Evolutionary conservation across 2,113 vertebrate genomes (phyloP).

Genomic region (Pachypanchax playfairii): DNA sequence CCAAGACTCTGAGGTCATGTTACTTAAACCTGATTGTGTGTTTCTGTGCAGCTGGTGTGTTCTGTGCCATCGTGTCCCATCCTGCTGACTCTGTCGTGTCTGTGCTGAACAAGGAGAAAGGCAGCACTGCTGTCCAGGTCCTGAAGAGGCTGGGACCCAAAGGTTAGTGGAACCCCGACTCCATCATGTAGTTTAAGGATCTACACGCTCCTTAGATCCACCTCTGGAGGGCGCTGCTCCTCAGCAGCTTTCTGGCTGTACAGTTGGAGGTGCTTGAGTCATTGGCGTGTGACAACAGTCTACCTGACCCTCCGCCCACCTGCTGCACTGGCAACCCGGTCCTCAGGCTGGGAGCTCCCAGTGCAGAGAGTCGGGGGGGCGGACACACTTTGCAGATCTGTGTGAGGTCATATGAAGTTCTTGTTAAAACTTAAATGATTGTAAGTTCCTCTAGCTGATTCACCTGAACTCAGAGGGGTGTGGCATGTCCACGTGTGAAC

Average conservation of each 20-base stretch:
- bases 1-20: background rate
- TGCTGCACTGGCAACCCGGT: slow-evolving; percentile 56
- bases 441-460: no score
- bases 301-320: slow-evolving; percentile 84
- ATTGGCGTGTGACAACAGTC: slow-evolving; percentile 94
- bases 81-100: slow-evolving; percentile 97
- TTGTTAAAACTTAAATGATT: no score
- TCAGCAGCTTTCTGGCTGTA: slow-evolving; percentile 91
- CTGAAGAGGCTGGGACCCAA: slow-evolving; percentile 89
- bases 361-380: slow-evolving; percentile 56
- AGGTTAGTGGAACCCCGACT: slow-evolving; percentile 77
- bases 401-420: slow-evolving; percentile 87
- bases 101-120: slow-evolving; percentile 95
- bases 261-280: slow-evolving; percentile 96
- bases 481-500: no score
- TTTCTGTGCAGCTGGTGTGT: slow-evolving; percentile 88
- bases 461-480: no score
- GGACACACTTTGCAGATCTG: slow-evolving; percentile 86
- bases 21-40: background rate
- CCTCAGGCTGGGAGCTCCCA: slow-evolving; percentile 28
- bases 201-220: slow-evolving; percentile 94
- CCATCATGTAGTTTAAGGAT: background rate
- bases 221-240: slow-evolving; percentile 87
- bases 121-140: slow-evolving; percentile 89
- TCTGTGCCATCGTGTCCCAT: slow-evolving; percentile 97